Percentiles rank a stretch among this genome's conserved stretches.
Evolutionary conservation across 1,140 invertebrate genomes (phyloP).

Genomic region (Rhopalosiphum padi): DNA sequence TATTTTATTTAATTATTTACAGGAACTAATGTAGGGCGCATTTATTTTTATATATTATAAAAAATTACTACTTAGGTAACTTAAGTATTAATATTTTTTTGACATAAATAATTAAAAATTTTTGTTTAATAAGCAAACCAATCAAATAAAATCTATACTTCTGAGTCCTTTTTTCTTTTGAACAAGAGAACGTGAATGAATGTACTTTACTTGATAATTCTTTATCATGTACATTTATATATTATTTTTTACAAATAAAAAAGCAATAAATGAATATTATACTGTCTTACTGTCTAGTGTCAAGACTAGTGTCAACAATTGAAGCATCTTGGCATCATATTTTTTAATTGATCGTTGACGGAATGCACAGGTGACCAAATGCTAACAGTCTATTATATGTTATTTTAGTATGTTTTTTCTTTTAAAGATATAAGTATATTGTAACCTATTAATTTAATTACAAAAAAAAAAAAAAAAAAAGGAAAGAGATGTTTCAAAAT

Average conservation of each 20-base stretch:
- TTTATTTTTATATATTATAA: conserved; percentile 48
- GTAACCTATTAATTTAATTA: conserved; percentile 54
- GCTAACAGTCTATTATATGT: conserved; percentile 52
- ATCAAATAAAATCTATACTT: conserved; percentile 48
- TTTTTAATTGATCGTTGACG: conserved; percentile 34
- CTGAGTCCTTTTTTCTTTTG: background rate
- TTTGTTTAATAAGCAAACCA: conserved; percentile 38
- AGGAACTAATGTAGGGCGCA: conserved; percentile 45
- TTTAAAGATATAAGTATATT: conserved; percentile 56
- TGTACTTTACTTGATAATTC: conserved; percentile 33
- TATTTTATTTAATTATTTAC: conserved; percentile 50
- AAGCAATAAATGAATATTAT: conserved; percentile 37
- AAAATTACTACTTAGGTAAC: conserved; percentile 54
- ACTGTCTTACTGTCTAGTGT: conserved; percentile 53
- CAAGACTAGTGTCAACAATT: conserved; percentile 56
- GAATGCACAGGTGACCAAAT: conserved; percentile 50
- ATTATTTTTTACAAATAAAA: conserved; percentile 37
- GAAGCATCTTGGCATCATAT: conserved; percentile 2
- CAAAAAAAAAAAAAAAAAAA: conserved; percentile 40
- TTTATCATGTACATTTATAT: conserved; percentile 43
- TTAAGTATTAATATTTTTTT: conserved; percentile 51
- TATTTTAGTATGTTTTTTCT: conserved; percentile 40
- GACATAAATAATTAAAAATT: conserved; percentile 43
- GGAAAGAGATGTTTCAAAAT: conserved; percentile 49
- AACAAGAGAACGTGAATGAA: conserved; percentile 30